Base-by-base conservation (phyloP, 1,140 invertebrate species). In the Drosophila neocordata region DNA sequence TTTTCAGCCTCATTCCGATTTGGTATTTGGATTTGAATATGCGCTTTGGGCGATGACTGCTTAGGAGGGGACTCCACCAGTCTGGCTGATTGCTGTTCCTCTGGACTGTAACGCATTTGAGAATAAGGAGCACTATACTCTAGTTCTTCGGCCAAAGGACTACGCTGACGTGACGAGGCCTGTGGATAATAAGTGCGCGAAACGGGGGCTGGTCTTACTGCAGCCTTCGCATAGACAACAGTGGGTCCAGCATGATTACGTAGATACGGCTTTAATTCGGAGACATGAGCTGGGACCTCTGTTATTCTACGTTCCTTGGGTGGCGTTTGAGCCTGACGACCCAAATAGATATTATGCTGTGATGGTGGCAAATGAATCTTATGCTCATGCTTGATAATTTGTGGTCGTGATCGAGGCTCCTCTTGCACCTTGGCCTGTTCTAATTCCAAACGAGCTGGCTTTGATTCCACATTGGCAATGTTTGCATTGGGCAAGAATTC, bases 301-400 rank as follows among this genome's bases (percentile, higher is more conserved):
- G 64, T 56, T 18, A 78, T 74, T 11, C 73, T 57, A 2, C 56
- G 56, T 41, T 84, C 79, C 60, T 79, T 75, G 0, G 76, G 69
- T 8, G 78, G 74, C 4, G 69, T 27, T 38, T 78, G 80, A 3
- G 65, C 48, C 48, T 56, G 79, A 63, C 74, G 81, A 0, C 77
- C 77, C 34, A 91, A 11, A 34, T 90, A 91, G 7, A 91, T 91
- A 22, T 90, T 91, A 35, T 91, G 89, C 68, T 91, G 89, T 4
- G 89, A 87, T 7, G 89, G 82, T 8, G 89, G 85, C 52, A 91
- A 35, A 13, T 85, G 80, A n/a, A 91, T 89, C 53, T 87, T 91
- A 61, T 91, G 89, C 59, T 91, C 89, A 27, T 91, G 89, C 65
- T 90, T 91, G 20, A 91, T 91, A 44, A 91, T 80, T 20, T 87